phyloP scores from a whole-genome alignment of 2,888 invertebrate species.

The Noctuana brunneofusca region DNA sequence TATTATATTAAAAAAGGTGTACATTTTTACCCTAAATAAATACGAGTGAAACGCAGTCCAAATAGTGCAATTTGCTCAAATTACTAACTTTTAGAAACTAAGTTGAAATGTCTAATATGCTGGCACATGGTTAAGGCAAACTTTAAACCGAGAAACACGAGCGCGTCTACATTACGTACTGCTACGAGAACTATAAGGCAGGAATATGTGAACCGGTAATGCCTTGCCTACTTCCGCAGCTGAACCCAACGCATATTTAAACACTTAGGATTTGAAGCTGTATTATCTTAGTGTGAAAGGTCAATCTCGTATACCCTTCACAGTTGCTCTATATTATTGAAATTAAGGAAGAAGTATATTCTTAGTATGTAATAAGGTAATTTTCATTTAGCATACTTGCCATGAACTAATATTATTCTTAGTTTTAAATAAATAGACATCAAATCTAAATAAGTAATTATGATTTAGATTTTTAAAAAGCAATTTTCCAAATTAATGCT shows the following conservation, averaged over 20 bases:
- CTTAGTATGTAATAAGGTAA: neutral
- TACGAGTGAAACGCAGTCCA: neutral
- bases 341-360: neutral
- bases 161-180: conserved; percentile 1
- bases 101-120: conserved; percentile 5
- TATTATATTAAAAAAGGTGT: too few relatives aligned
- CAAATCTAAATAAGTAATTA: too few relatives aligned
- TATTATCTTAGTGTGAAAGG: neutral
- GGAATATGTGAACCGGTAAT: conserved; percentile 5
- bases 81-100: neutral
- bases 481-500: too few relatives aligned
- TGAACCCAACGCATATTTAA: neutral
- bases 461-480: too few relatives aligned
- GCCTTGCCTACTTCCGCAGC: conserved; percentile 5
- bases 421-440: too few relatives aligned
- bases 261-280: neutral
- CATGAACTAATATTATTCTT: too few relatives aligned
- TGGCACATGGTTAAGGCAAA: conserved; percentile 2
- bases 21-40: neutral
- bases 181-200: neutral
- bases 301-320: neutral
- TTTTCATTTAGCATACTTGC: neutral
- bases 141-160: conserved; percentile 1
- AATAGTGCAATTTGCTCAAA: conserved; percentile 6
- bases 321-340: neutral